Evolutionary conservation across 2,888 invertebrate genomes (phyloP).

Genomic region (Calliscelio sp.): DNA sequence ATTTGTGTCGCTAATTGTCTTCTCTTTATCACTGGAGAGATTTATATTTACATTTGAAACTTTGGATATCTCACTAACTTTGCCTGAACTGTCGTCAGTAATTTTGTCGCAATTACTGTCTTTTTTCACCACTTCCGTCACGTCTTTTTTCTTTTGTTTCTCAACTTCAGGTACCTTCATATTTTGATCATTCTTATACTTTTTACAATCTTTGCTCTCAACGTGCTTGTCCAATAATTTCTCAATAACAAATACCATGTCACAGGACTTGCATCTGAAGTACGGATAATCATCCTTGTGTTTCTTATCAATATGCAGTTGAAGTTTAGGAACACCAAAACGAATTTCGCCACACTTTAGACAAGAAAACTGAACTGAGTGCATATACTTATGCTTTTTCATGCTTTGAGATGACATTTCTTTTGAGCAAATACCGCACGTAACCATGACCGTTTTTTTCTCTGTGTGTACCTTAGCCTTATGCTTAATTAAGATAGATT

Average conservation of each 20-base stretch:
- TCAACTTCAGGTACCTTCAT: too few species aligned
- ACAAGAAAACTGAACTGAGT: conserved; percentile 58
- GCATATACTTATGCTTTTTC: conserved; percentile 66
- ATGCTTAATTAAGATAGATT: conserved; percentile 70
- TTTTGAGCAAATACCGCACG: conserved; percentile 75
- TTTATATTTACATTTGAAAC: too few species aligned
- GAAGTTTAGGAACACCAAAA: conserved; percentile 16
- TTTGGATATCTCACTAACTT: too few species aligned
- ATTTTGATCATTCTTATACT: conserved; percentile 14
- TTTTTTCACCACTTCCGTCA: too few species aligned
- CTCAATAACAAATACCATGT: conserved; percentile 67
- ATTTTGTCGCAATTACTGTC: too few species aligned
- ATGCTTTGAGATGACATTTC: conserved; percentile 66
- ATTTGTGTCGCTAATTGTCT: too few species aligned
- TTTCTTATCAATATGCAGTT: conserved; percentile 64
- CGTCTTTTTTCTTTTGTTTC: too few species aligned
- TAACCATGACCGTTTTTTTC: conserved; percentile 44
- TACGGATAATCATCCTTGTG: conserved; percentile 73
- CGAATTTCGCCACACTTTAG: conserved; percentile 69
- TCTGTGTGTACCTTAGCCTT: conserved; percentile 55
- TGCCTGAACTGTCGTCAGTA: too few species aligned
- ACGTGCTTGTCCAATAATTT: conserved; percentile 70
- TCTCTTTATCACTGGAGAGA: too few species aligned
- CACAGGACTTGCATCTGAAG: conserved; percentile 73
- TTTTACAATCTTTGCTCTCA: conserved; percentile 39